phyloP scores from a whole-genome alignment of 35 echinoderm and acorn worm species.

The Holothuria glaberrima region DNA sequence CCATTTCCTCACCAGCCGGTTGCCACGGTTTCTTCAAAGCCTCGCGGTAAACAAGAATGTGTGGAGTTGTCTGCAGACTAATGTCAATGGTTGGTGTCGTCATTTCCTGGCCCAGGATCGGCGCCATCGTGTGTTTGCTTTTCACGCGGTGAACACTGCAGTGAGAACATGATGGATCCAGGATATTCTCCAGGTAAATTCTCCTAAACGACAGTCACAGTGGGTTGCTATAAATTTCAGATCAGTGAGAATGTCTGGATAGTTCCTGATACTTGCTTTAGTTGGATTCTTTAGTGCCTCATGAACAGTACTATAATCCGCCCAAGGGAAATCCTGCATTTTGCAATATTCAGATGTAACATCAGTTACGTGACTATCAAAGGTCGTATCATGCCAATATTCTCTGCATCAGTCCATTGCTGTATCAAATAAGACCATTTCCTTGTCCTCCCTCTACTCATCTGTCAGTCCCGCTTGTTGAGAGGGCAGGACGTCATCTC shows the following conservation, averaged over 20 bases:
- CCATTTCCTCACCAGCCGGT: no score
- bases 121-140: background rate
- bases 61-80: no score
- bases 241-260: background rate
- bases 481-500: constrained; percentile 17
- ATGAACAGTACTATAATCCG: background rate
- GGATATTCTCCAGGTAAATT: background rate
- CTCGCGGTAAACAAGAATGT: no score
- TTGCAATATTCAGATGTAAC: background rate
- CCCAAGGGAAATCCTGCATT: background rate
- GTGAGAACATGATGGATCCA: background rate
- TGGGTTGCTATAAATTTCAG: background rate
- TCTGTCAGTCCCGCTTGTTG: no score
- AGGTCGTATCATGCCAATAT: background rate
- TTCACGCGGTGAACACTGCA: background rate
- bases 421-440: background rate
- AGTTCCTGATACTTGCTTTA: background rate
- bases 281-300: background rate
- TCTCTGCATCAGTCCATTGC: background rate
- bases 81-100: no score
- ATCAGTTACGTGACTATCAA: background rate
- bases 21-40: no score
- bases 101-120: no score
- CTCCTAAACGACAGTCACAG: background rate
- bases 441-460: background rate